Evolutionary conservation across 2,113 vertebrate species (phyloP), one percentile per base, ranked within the genome.

Genomic region (Chaetura pelagica): DNA sequence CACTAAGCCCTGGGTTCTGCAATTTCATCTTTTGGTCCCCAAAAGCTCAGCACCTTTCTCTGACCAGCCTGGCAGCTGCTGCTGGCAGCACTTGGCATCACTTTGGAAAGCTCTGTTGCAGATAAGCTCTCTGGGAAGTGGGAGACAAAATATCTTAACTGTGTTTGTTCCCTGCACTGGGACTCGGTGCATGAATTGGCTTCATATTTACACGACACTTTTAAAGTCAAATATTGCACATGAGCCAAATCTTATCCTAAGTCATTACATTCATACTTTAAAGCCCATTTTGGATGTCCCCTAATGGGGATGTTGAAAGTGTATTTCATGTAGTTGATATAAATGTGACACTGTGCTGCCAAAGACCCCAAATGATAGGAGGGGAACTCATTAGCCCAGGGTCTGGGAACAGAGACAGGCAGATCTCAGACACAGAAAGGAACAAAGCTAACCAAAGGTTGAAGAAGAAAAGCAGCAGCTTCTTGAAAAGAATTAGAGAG

Each of bases 1-100:
- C 0, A 1, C 9, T 9, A 38, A 61, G 29, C 7, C 2, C 35
- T 21, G 34, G 24, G 19, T 40, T 21, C 49, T 46, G 51, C 3
- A 3, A 10, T 22, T 1, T 3, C 34, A 73, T 16, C 10, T 38
- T 42, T 9, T 2, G 13, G 23, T 30, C 10, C 10, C 40, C 14
- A 3, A 30, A 48, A 35, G 11, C 69, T 11, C 22, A 58, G 44
- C 29, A 13, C 30, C 30, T 80, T 54, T 57, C 61, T 20, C 55
- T 49, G 46, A 66, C 5, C 48, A 73, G 78, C 61, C 55, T 46
- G 14, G 57, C 27, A 51, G 54, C 21, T 19, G 30, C 20, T 51
- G 29, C 54, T 58, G 42, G 2, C 23, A 38, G 44, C 16, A 3
- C 46, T 84, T 89, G 12, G 29, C 59, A 29, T 29, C 58, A 3